Conservation (phyloP, 2,113 vertebrate species). For the Cavia aperea region DNA sequence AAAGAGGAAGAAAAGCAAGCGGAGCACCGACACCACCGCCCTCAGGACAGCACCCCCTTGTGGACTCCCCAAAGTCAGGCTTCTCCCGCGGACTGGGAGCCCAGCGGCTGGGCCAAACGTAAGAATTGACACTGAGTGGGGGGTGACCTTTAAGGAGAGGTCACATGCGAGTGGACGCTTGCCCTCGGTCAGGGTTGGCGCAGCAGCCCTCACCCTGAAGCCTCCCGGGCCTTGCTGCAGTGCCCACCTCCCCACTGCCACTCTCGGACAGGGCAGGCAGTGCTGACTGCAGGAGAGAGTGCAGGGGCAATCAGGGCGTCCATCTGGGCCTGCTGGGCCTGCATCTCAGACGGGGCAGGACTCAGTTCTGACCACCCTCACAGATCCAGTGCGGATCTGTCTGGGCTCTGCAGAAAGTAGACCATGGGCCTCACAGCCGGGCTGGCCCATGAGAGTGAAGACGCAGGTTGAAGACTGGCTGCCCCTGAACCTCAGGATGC, state of each 20-base stretch:
- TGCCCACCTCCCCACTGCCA: neutral
- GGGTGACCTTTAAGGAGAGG: too few species aligned
- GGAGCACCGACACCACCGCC: neutral
- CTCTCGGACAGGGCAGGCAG: neutral
- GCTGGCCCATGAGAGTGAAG: neutral
- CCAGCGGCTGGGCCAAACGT: neutral
- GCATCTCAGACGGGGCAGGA: neutral
- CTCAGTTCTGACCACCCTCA: too few species aligned
- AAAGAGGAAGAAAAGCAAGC: neutral
- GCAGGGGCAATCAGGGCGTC: accelerated
- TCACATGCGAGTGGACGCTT: accelerated
- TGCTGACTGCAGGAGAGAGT: neutral
- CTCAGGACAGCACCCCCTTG: too few species aligned
- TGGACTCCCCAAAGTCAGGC: too few species aligned
- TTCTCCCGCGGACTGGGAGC: neutral
- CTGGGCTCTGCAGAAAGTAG: neutral
- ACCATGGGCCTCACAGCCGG: neutral
- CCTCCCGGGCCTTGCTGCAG: neutral
- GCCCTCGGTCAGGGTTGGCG: neutral
- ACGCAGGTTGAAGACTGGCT: accelerated
- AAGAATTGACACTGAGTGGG: too few species aligned
- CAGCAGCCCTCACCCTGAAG: neutral
- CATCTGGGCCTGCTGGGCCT: neutral
- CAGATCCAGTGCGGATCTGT: neutral
- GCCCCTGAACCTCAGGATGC: too few species aligned